Evolutionary conservation across 2,888 invertebrate species (phyloP), one percentile per base, ranked within the genome.

Genomic region (Drosophila kuntzei): DNA sequence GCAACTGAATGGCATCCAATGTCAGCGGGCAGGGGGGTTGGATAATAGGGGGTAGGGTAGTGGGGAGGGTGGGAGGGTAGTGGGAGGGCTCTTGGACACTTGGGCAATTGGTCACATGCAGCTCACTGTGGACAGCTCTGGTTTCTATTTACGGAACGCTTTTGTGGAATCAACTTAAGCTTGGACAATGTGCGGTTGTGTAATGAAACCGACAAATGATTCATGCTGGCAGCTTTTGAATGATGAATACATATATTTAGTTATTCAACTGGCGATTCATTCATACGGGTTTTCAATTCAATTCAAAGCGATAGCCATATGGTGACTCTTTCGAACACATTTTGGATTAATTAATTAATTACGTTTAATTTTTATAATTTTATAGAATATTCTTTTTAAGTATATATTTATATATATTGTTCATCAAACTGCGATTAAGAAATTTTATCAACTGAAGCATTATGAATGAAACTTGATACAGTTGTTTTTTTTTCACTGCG

Each of bases 111-210:
- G 69, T 76, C 76, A 76, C 76, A 76, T 76, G 76, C 70, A 58
- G 75, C 43, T 60, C 12, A 73, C 55, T 39, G 68, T 78, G 74
- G 74, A 22, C 62, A 60, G 63, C 75, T 75, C 49, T 12, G 39
- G 34, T 59, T 76, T 50, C 64, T 75, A 65, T 76, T 76, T 79
- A 25, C 75, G 46, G 50, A 16, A n/a, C 16, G 16, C 46, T 12
- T 41, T 46, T 46, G 46, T 46, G 25, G 16, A 55, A 32, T 39
- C 20, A 7, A 34, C 47, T 41, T 14, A 46, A 49, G 55, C 76
- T 41, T 44, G 46, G 49, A 34, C 51, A 43, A 55, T 50, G 27
- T 16, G 22, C n/a, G 32, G 18, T 74, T 75, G 76, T 65, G 29
- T 51, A 75, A 75, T 58, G 37, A 29, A 60, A 29, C 1, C 22